A percentile compares a stretch with the other conserved stretches of the same genome.
Evolutionary conservation across 2,888 invertebrate species (phyloP).

Genomic region (Dryococelus australis): DNA sequence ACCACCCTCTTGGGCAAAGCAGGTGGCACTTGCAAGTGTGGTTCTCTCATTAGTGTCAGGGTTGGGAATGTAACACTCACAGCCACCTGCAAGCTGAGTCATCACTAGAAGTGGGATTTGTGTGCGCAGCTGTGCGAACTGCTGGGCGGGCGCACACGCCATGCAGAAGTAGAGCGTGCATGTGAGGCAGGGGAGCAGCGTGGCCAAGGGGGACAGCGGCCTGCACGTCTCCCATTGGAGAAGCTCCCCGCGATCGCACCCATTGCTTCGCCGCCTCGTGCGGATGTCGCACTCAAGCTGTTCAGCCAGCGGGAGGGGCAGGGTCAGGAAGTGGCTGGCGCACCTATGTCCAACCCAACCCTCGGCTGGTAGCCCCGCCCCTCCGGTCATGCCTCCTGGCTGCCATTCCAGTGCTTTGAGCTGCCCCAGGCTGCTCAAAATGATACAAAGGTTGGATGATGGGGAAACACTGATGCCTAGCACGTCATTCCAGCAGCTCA

Average conservation of each 20-base stretch:
- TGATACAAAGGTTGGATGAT: no score
- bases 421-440: no score
- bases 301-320: constrained; percentile 39
- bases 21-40: no score
- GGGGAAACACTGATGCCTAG: no score
- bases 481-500: no score
- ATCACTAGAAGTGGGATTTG: background rate
- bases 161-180: constrained; percentile 64
- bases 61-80: no score
- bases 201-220: constrained; percentile 16
- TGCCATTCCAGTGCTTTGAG: no score
- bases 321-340: constrained; percentile 19
- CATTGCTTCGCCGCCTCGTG: constrained; percentile 43
- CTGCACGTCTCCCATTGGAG: background rate
- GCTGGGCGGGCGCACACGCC: constrained; percentile 53
- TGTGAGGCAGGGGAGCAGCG: constrained; percentile 61
- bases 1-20: no score
- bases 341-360: constrained; percentile 30
- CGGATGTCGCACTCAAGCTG: constrained; percentile 45
- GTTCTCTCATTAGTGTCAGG: no score
- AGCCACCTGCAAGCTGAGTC: no score
- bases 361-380: background rate
- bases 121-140: constrained; percentile 49
- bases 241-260: constrained; percentile 3
- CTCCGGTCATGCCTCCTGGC: background rate